Base-by-base conservation (phyloP, 2,888 invertebrate species). In the Caenorhabditis afra region DNA sequence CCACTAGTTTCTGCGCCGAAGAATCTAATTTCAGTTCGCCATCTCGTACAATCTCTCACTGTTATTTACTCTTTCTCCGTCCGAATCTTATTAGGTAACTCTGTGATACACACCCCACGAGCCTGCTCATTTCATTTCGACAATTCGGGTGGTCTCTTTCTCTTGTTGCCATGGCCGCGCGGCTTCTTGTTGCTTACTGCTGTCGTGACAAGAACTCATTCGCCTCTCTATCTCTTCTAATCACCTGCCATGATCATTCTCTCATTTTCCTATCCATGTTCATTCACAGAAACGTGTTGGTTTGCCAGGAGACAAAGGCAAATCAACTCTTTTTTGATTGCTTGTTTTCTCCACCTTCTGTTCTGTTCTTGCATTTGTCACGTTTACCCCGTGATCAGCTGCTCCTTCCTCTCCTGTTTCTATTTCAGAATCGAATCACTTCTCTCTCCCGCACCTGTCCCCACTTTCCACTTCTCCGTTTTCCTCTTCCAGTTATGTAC, bases 321-420 rank as follows among this genome's bases (percentile, higher is more conserved):
- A 29, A 29, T 29, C 29, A 29, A 29, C 7, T 7, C 29, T 7
- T n/a, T n/a, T n/a, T 29, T 7, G 29, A 29, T 29, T 18, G 1
- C 52, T 52, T 52, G 52, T 52, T 55, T 18, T 35, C 37, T 39
- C 16, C 37, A 16, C 23, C 23, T 41, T n/a, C 3, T 58, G 39
- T 45, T 23, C 20, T 18, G 7, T 45, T 29, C 29, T 55, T 37
- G 37, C 16, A n/a, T 55, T 55, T 55, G 55, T 55, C 55, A 55
- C 55, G 55, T 52, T 52, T 29, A n/a, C 52, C 52, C 50, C n/a
- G n/a, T 37, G 39, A 47, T 61, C 59, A 61, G 59, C 45, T 61
- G 55, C 29, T 29, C 29, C 37, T 37, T 20, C 55, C 8, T 11
- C 20, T 22, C 10, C 22, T 29, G 52, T 29, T 55, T 39, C 41